phyloP scores from a whole-genome alignment of 2,888 invertebrate genomes.

The Lissonota sp. region DNA sequence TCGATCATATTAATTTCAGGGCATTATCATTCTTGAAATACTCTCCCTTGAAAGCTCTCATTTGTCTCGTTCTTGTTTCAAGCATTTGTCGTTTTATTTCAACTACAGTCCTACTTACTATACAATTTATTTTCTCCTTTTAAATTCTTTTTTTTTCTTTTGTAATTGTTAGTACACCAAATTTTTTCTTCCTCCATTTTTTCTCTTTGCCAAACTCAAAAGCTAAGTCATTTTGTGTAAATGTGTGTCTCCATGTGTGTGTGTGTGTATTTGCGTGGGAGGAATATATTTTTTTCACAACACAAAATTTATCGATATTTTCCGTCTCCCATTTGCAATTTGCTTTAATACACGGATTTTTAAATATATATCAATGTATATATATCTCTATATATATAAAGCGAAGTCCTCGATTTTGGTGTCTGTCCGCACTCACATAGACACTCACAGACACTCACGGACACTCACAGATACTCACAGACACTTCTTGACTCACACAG shows the following conservation, averaged over 20 bases:
- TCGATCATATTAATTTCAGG: constrained; percentile 66
- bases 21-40: constrained; percentile 65
- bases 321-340: constrained; percentile 36
- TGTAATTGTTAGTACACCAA: constrained; percentile 75
- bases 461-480: no score
- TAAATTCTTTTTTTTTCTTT: constrained; percentile 28
- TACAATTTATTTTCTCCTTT: constrained; percentile 75
- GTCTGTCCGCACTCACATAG: no score
- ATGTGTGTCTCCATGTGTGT: constrained; percentile 42
- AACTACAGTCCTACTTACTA: constrained; percentile 79
- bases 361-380: constrained; percentile 24
- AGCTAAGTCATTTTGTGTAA: constrained; percentile 54
- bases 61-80: constrained; percentile 67
- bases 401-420: no score
- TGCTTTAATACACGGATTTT: constrained; percentile 30
- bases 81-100: constrained; percentile 80
- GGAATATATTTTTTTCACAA: background rate
- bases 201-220: constrained; percentile 68
- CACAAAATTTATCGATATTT: constrained; percentile 41
- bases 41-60: constrained; percentile 65
- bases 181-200: constrained; percentile 46
- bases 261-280: constrained; percentile 44
- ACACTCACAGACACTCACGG: no score
- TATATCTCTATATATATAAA: no score
- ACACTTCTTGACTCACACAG: no score